A percentile compares a stretch with the other conserved stretches of the same genome.
Evolutionary conservation across 1,140 invertebrate species (phyloP).

Genomic region (Phocides pigmalion): DNA sequence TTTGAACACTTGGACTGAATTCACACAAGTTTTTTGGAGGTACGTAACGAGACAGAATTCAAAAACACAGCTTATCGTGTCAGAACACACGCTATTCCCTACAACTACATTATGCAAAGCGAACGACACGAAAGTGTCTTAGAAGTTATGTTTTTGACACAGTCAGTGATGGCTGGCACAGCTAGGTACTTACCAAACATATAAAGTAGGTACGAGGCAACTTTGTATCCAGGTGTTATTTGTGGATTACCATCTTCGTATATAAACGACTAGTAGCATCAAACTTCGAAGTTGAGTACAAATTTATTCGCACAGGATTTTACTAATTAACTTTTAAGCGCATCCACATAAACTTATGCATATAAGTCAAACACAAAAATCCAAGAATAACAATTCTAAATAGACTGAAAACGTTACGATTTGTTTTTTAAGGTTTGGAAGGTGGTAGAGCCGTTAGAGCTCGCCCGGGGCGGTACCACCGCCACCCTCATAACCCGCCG

Average conservation of each 20-base stretch:
- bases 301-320: too few species aligned
- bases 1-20: conserved; percentile 15
- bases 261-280: too few species aligned
- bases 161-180: conserved; percentile 14
- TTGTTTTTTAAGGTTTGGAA: too few species aligned
- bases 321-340: too few species aligned
- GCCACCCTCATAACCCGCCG: too few species aligned
- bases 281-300: too few species aligned
- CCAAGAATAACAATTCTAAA: too few species aligned
- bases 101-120: conserved; percentile 30
- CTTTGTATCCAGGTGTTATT: background rate
- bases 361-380: too few species aligned
- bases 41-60: conserved; percentile 17
- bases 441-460: too few species aligned
- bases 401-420: too few species aligned
- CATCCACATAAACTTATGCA: too few species aligned
- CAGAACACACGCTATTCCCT: conserved; percentile 26
- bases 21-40: conserved; percentile 9
- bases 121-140: conserved; percentile 18
- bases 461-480: too few species aligned
- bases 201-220: background rate
- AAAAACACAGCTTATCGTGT: conserved; percentile 29
- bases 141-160: conserved; percentile 28
- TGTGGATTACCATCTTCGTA: background rate
- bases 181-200: background rate